These are phyloP conservation scores for Luperina nickerlii DNA, from an alignment of 2,888 invertebrate genomes.

Conservation along the genomic window DNA sequence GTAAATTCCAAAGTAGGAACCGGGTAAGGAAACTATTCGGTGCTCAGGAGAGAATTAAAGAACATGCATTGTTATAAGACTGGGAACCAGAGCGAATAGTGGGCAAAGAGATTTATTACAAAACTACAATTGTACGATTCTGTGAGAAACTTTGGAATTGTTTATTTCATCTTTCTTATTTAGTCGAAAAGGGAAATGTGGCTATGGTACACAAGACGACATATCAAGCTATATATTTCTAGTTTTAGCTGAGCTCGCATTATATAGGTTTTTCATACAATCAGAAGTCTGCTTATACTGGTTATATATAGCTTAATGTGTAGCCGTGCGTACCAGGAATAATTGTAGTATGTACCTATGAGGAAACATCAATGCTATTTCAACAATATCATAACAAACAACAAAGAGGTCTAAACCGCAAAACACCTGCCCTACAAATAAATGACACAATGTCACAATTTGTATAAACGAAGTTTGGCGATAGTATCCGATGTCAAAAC, in stretches of 20 bases:
- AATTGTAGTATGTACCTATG: no score
- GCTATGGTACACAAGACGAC: not conserved
- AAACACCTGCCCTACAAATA: conserved; percentile 23
- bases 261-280: not conserved
- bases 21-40: conserved; percentile 42
- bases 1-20: conserved; percentile 33
- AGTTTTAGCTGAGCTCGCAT: not conserved
- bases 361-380: conserved; percentile 3
- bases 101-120: conserved; percentile 40
- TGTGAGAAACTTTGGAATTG: conserved; percentile 29
- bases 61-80: conserved; percentile 32
- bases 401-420: conserved; percentile 1
- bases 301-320: not conserved
- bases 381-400: not conserved
- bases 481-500: conserved; percentile 32
- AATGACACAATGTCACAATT: conserved; percentile 16
- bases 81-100: conserved; percentile 26
- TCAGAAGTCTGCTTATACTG: not conserved
- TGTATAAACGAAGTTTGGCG: conserved; percentile 11
- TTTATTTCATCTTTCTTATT: conserved; percentile 39
- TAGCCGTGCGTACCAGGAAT: not conserved
- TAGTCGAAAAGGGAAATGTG: conserved; percentile 7
- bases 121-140: conserved; percentile 26
- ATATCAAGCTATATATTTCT: not conserved
- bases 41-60: conserved; percentile 40